phyloP scores from a whole-genome alignment of 2,888 invertebrate species.

The Agrilus biguttatus region DNA sequence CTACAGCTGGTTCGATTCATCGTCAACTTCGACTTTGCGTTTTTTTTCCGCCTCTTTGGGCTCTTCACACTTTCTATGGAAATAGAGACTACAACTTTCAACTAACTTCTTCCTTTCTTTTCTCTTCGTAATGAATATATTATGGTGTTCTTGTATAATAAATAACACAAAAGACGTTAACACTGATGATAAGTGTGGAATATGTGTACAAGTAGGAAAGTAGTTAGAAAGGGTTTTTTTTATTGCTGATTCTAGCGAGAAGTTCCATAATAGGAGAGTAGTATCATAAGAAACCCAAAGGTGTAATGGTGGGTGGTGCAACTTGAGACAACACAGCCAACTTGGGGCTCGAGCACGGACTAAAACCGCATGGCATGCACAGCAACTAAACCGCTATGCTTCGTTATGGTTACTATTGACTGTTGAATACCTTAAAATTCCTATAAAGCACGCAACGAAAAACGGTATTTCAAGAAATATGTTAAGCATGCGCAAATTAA shows the following conservation, averaged over 20 bases:
- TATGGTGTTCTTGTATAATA: not conserved
- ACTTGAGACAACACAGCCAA: slow-evolving; percentile 35
- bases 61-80: no score
- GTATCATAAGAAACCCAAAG: slow-evolving; percentile 16
- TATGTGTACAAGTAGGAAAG: no score
- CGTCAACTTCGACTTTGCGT: no score
- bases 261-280: slow-evolving; percentile 8
- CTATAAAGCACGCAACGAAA: no score
- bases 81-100: no score
- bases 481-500: slow-evolving; percentile 16
- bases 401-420: slow-evolving; percentile 11
- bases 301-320: slow-evolving; percentile 24
- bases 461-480: no score
- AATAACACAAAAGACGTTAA: no score
- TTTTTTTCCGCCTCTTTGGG: not conserved
- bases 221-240: not conserved
- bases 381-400: slow-evolving; percentile 6
- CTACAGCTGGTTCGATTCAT: no score
- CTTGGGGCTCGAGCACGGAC: slow-evolving; percentile 19
- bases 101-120: no score
- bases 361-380: slow-evolving; percentile 15
- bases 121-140: slow-evolving; percentile 4
- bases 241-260: slow-evolving; percentile 10
- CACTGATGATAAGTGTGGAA: no score
- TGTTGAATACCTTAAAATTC: no score